phyloP scores from a whole-genome alignment of 2,888 invertebrate genomes.

The Mongoloraphidia duomilia region DNA sequence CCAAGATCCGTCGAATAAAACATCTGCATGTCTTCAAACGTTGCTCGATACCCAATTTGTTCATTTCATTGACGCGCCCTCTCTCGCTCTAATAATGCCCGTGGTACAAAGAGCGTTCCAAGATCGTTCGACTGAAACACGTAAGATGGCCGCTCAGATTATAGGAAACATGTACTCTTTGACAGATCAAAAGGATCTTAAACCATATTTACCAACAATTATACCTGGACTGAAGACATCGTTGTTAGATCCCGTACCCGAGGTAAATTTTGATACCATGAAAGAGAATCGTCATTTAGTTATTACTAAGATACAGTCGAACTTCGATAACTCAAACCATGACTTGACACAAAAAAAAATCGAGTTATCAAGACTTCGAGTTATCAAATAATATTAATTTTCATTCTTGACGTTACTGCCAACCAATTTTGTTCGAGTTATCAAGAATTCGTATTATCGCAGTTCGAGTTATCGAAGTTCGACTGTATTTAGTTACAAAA shows the following conservation, averaged over 20 bases:
- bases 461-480: too few relatives aligned
- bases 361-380: too few relatives aligned
- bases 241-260: conserved; percentile 93
- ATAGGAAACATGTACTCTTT: conserved; percentile 99
- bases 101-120: conserved; percentile 96
- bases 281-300: too few relatives aligned
- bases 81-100: conserved; percentile 97
- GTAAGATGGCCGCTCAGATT: conserved; percentile 99
- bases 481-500: too few relatives aligned
- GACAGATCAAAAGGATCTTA: conserved; percentile 95
- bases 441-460: too few relatives aligned
- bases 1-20: conserved; percentile 92
- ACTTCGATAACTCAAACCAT: too few relatives aligned
- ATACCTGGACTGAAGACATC: conserved; percentile 94
- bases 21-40: conserved; percentile 83
- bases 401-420: too few relatives aligned
- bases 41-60: conserved; percentile 93
- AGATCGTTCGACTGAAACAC: conserved; percentile 93
- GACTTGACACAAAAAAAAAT: too few relatives aligned
- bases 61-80: conserved; percentile 98
- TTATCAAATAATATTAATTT: too few relatives aligned
- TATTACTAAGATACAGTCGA: too few relatives aligned
- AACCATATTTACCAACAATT: conserved; percentile 89
- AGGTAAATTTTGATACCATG: conserved; percentile 35
- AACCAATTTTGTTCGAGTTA: too few relatives aligned